These are phyloP conservation scores for Setipinna tenuifilis DNA, from an alignment of 2,797 vertebrate species.

Conservation along the genomic window DNA sequence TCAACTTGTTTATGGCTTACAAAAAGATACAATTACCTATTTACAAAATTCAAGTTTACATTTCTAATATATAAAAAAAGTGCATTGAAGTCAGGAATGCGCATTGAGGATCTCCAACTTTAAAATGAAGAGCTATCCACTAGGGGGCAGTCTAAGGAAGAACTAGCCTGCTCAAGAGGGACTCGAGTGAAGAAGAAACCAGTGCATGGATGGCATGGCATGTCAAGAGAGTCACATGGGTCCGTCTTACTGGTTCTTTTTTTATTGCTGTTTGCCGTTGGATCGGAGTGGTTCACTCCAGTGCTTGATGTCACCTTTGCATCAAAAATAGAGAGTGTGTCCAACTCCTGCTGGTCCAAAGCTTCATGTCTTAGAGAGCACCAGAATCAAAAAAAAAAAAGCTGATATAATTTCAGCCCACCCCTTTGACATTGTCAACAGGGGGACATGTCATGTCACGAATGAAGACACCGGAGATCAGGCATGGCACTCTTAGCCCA, in stretches of 20 bases:
- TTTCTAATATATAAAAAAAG: slow-evolving; percentile 80
- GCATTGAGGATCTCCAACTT: slow-evolving; percentile 55
- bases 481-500: background rate
- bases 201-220: slow-evolving; percentile 9
- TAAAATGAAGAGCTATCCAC: slow-evolving; percentile 46
- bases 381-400: background rate
- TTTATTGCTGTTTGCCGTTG: background rate
- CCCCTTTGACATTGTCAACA: slow-evolving; percentile 63
- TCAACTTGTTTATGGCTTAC: slow-evolving; percentile 58
- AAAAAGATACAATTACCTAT: slow-evolving; percentile 70
- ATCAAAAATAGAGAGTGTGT: slow-evolving; percentile 1
- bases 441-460: background rate
- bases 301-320: slow-evolving; percentile 54
- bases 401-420: slow-evolving; percentile 9
- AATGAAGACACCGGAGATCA: background rate
- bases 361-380: background rate
- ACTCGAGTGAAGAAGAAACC: background rate
- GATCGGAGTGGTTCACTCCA: slow-evolving; percentile 42
- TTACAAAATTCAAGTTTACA: slow-evolving; percentile 83
- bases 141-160: slow-evolving; percentile 21
- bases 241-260: background rate
- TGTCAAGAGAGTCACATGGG: background rate
- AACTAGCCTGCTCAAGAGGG: background rate
- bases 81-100: slow-evolving; percentile 73
- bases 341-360: background rate